Percentiles rank a stretch among this genome's conserved stretches.
Conservation (phyloP, 2,888 invertebrate genomes). For the Napeogenes inachia region DNA sequence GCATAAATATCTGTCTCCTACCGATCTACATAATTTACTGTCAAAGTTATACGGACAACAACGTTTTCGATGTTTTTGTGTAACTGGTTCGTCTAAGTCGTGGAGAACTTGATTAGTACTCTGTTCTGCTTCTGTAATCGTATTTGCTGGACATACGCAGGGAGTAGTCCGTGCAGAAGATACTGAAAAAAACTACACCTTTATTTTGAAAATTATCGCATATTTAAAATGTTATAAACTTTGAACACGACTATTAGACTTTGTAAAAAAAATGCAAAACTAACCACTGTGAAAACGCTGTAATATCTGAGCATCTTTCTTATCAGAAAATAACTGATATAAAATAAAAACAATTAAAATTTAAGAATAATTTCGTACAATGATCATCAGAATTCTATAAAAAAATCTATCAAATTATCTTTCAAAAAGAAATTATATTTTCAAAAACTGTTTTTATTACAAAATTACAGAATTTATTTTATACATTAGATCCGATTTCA, state of each 20-base stretch:
- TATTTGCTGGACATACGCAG: slow-evolving; percentile 23
- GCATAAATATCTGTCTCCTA: slow-evolving; percentile 56
- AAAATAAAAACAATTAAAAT: slow-evolving; percentile 45
- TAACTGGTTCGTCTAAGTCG: slow-evolving; percentile 13
- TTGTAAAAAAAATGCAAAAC: slow-evolving; percentile 29
- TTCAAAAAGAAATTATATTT: no score
- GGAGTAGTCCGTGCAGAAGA: slow-evolving; percentile 25
- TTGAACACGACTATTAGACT: neutral
- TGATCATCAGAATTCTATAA: slow-evolving; percentile 3
- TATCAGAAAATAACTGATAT: slow-evolving; percentile 42
- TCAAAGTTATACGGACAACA: slow-evolving; percentile 65
- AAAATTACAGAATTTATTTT: slow-evolving; percentile 13
- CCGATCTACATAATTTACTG: slow-evolving; percentile 44
- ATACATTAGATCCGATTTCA: slow-evolving; percentile 30
- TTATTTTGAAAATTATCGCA: slow-evolving; percentile 33
- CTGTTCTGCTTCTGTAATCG: slow-evolving; percentile 1
- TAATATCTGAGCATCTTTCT: slow-evolving; percentile 48
- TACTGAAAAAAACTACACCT: slow-evolving; percentile 15
- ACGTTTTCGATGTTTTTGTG: slow-evolving; percentile 33
- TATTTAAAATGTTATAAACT: neutral
- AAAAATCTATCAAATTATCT: neutral
- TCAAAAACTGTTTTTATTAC: no score
- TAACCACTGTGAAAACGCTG: slow-evolving; percentile 46
- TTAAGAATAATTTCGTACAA: slow-evolving; percentile 33
- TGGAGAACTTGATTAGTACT: neutral